Evolutionary conservation across 1,140 invertebrate genomes (phyloP), one percentile per base, ranked within the genome.

Genomic region (Macrosteles quadrilineatus): DNA sequence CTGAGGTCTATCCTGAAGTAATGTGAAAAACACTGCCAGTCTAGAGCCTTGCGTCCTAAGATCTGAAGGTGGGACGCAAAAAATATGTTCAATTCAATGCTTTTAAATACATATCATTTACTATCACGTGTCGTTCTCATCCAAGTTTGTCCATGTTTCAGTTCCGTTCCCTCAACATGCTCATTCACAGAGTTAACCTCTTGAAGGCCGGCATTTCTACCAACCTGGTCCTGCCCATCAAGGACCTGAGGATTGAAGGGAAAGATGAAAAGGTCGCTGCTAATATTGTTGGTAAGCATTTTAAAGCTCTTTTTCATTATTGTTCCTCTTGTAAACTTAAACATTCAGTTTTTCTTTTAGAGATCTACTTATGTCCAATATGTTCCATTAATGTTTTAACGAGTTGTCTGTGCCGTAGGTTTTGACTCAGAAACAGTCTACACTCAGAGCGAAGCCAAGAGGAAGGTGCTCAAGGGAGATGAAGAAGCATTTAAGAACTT

Each of bases 381-480:
- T n/a, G n/a, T n/a, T n/a, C n/a, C n/a, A n/a, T 43, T 43, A 43
- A 17, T 9, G 36, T 43, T 17, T 43, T 11, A 43, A 9, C 9
- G 17, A 43, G 17, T 43, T 43, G 36, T 53, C 11, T 53, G 11
- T 53, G n/a, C 21, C 21, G 14, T 45, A 66, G 85, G 85, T 14
- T 86, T 83, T 69, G 85, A 86, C 74, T 73, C 77, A 1, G 72
- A 82, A 1, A 80, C 79, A 50, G 86, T 82, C 0, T 82, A 86
- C 71, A 84, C 85, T 32, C 81, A 85, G 4, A 81, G 81, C 68
- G 85, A 87, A 63, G 82, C 77, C 55, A 88, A 88, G 76, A 87
- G 87, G 74, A 85, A 83, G 71, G 80, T 81, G 0, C 74, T 84
- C 0, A 77, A 78, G 68, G 84, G 85, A 55, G 82, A 73, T 43